Percentiles rank a stretch among this genome's conserved stretches.
Conservation (phyloP, 2,113 vertebrate species). For the Rattus rattus region DNA sequence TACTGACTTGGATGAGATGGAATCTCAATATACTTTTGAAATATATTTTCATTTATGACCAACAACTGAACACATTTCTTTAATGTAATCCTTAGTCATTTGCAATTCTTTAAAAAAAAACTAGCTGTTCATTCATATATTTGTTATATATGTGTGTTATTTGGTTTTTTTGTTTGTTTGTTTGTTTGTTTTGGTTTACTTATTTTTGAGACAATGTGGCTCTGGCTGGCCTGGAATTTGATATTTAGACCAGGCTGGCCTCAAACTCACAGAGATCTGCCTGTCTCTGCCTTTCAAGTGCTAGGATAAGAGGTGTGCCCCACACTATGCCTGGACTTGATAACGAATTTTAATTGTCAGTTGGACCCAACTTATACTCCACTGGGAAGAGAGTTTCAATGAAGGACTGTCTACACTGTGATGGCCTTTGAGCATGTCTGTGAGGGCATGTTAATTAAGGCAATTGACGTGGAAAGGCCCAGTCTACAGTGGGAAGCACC, state of each 20-base stretch:
- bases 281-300: not conserved
- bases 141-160: not conserved
- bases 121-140: not conserved
- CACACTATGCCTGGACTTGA: not conserved
- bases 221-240: not conserved
- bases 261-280: not conserved
- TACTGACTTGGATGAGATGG: not conserved
- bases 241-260: not conserved
- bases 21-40: not conserved
- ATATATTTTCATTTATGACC: not conserved
- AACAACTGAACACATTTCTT: not conserved
- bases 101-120: not conserved
- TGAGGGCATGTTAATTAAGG: not conserved
- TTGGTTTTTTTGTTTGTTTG: not conserved
- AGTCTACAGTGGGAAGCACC: not conserved
- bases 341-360: not conserved
- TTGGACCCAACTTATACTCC: not conserved
- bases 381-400: not conserved
- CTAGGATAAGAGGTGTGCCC: not conserved
- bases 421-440: not conserved
- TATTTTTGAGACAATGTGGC: not conserved
- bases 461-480: not conserved
- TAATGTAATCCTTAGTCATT: not conserved
- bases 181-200: not conserved
- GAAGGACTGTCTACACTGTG: not conserved